Evolutionary conservation across 92 coral and sea anemone genomes (phyloP), one percentile per base, ranked within the genome.

Genomic region (Siderastrea siderea): DNA sequence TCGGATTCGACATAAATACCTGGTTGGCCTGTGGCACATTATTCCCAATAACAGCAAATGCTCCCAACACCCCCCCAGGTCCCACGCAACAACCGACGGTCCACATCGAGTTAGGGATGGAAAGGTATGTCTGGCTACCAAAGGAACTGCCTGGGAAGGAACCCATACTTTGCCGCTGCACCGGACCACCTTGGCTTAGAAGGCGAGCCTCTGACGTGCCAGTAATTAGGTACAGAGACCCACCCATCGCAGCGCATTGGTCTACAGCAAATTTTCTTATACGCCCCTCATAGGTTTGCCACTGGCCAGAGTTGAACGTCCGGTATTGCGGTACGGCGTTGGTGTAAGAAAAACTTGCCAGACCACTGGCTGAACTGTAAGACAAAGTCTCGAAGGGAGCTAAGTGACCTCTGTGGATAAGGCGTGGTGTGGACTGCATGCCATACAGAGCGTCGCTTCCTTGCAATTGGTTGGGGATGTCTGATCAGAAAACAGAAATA

Each of bases 61-160:
- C 86, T 9, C 86, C 86, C 68, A 68, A 19, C 12, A 51, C 78
- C 0, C 14, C 16, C 4, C 16, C 52, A 1, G 0, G 26, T 2
- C 1, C 13, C 3, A 68, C 38, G 9, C 86, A 82, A n/a, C 86
- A 82, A 4, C 86, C 86, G 43, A 50, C 86, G 1, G 86, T 82
- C 86, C 86, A 82, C 86, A 82, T 82, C n/a, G 86, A 68, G 46
- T 82, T 82, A 19, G 86, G 86, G 15, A 82, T 82, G 66, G 68
- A 77, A n/a, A 82, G 68, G 15, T 60, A 58, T 5, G 55, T 65
- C 12, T 82, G 26, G 10, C 3, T 19, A 3, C 3, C 2, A 48
- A n/a, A 26, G 62, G 48, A 43, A 13, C n/a, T n/a, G n/a, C n/a
- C n/a, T n/a, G n/a, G n/a, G n/a, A n/a, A n/a, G n/a, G n/a, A n/a